These are phyloP conservation scores for Harpalus rubripes DNA, from an alignment of 2,888 invertebrate species.

Conservation along the genomic window DNA sequence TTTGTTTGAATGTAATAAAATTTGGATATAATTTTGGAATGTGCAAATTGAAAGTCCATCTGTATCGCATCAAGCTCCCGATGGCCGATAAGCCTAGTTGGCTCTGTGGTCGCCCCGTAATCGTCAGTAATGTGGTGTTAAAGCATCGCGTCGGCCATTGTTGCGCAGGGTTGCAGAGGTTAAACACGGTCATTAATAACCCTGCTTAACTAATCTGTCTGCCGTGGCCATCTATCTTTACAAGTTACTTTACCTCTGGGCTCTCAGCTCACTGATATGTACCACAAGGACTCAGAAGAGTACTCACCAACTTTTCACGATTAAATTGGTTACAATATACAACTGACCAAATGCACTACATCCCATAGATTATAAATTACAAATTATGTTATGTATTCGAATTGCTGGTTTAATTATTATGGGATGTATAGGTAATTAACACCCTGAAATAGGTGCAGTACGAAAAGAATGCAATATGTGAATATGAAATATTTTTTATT, in stretches of 20 bases:
- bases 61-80: background rate
- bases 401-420: conserved; percentile 65
- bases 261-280: conserved; percentile 71
- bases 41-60: background rate
- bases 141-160: conserved; percentile 77
- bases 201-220: conserved; percentile 83
- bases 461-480: no score
- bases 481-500: no score
- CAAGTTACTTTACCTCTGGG: conserved; percentile 76
- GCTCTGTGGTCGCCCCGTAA: conserved; percentile 72
- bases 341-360: conserved; percentile 54
- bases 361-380: conserved; percentile 64
- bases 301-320: background rate
- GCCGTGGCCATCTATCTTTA: conserved; percentile 79
- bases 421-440: conserved; percentile 5
- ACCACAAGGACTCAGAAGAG: conserved; percentile 11
- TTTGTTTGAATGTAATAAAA: no score
- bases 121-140: conserved; percentile 78
- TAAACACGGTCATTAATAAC: conserved; percentile 83
- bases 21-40: no score
- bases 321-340: background rate
- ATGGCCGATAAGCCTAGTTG: conserved; percentile 50
- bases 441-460: background rate
- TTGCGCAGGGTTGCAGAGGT: conserved; percentile 79
- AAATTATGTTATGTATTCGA: conserved; percentile 66